These are phyloP conservation scores for Oophaga pumilio DNA, from an alignment of 2,113 vertebrate species.

Conservation along the genomic window DNA sequence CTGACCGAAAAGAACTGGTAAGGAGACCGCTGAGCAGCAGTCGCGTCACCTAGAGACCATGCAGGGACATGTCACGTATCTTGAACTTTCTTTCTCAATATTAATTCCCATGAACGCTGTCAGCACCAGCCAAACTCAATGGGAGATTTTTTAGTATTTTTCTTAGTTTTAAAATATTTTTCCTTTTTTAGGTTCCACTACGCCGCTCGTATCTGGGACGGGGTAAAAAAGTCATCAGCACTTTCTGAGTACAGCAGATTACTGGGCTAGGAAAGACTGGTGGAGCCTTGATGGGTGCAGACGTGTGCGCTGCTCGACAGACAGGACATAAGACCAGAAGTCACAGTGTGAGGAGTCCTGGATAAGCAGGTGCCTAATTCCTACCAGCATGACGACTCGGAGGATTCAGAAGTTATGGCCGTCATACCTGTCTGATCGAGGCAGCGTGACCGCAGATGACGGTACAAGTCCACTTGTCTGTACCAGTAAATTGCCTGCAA, in stretches of 20 bases:
- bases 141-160: neutral
- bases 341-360: no score
- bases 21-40: neutral
- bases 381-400: neutral
- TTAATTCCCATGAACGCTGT: no score
- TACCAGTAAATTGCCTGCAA: no score
- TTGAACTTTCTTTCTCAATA: no score
- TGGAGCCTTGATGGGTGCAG: fast-evolving
- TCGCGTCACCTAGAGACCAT: neutral
- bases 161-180: neutral
- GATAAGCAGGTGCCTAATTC: neutral
- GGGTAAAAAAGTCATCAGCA: conserved; percentile 88
- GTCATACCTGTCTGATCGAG: neutral
- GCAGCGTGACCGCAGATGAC: no score
- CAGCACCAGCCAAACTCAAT: no score
- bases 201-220: conserved; percentile 89
- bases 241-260: conserved; percentile 89
- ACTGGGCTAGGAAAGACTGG: conserved; percentile 69
- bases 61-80: neutral
- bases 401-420: no score
- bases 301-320: neutral
- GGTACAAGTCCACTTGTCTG: neutral
- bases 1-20: conserved; percentile 94
- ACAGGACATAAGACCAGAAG: neutral
- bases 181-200: conserved; percentile 84